These are phyloP conservation scores for Paramormyrops hopkinsi DNA, from an alignment of 2,797 vertebrate species.

Conservation along the genomic window DNA sequence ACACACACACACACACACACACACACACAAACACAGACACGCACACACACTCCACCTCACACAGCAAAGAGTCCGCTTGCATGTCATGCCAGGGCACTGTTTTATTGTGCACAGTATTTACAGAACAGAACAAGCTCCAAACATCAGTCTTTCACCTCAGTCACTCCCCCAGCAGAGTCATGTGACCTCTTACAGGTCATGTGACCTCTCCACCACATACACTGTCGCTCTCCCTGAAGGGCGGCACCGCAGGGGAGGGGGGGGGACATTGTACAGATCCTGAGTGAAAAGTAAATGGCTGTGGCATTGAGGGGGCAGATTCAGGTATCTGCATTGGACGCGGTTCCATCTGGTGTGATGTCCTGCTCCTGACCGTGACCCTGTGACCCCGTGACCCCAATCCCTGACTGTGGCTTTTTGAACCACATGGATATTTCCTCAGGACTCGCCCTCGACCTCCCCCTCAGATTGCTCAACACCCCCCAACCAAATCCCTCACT, in stretches of 20 bases:
- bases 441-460: not conserved
- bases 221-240: not conserved
- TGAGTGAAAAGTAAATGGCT: constrained; percentile 16
- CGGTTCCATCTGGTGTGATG: not conserved
- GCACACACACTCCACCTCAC: not conserved
- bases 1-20: not conserved
- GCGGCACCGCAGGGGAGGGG: not conserved
- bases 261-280: constrained; percentile 4
- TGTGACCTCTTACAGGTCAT: not conserved
- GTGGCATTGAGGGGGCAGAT: constrained; percentile 7
- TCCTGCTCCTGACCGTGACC: not conserved
- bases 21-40: not conserved
- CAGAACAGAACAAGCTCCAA: constrained; percentile 52
- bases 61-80: not conserved
- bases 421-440: not conserved
- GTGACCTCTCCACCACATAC: not conserved
- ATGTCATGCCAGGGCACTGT: constrained; percentile 40
- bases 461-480: not conserved
- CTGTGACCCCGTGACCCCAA: not conserved
- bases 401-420: not conserved
- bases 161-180: not conserved
- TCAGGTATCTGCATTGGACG: not conserved
- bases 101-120: constrained; percentile 64
- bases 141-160: not conserved
- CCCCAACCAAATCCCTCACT: not conserved